Evolutionary conservation across 2,888 invertebrate genomes (phyloP).

Genomic region (Ecliptopera silaceata): DNA sequence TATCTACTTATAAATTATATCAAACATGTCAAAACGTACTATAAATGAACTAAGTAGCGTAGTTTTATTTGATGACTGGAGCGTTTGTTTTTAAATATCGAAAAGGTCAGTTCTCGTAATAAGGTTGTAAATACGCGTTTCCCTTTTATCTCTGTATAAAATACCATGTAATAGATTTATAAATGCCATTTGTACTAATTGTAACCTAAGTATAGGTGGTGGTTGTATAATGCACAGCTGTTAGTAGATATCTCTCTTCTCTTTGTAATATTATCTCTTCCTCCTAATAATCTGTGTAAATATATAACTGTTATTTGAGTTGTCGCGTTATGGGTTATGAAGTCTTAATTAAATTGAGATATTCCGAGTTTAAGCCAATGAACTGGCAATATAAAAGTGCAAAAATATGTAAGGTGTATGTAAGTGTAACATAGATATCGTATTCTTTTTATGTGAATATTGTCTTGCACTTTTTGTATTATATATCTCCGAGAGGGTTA

Average conservation of each 20-base stretch:
- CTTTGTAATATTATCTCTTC: conserved; percentile 73
- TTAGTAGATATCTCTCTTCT: conserved; percentile 52
- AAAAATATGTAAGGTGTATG: conserved; percentile 64
- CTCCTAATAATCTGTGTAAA: conserved; percentile 69
- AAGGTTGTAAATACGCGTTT: conserved; percentile 34
- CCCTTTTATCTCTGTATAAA: conserved; percentile 28
- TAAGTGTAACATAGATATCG: conserved; percentile 76
- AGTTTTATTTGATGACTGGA: conserved; percentile 15
- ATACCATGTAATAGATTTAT: conserved; percentile 33
- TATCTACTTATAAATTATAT: not conserved
- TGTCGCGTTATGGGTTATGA: conserved; percentile 72
- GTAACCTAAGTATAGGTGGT: conserved; percentile 37
- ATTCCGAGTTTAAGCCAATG: conserved; percentile 80
- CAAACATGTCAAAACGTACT: not conserved
- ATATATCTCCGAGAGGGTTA: conserved; percentile 67
- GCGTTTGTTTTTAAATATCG: conserved; percentile 20
- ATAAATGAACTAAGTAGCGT: conserved; percentile 2
- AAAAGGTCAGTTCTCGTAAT: conserved; percentile 27
- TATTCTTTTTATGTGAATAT: conserved; percentile 78
- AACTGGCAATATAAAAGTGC: conserved; percentile 80
- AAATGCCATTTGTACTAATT: conserved; percentile 36
- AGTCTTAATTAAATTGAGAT: conserved; percentile 81
- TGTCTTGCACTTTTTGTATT: conserved; percentile 77
- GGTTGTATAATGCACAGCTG: conserved; percentile 49
- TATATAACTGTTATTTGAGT: conserved; percentile 64